Percentiles rank a stretch among this genome's conserved stretches.
Evolutionary conservation across 2,888 invertebrate species (phyloP).

Genomic region (Teleogryllus oceanicus): DNA sequence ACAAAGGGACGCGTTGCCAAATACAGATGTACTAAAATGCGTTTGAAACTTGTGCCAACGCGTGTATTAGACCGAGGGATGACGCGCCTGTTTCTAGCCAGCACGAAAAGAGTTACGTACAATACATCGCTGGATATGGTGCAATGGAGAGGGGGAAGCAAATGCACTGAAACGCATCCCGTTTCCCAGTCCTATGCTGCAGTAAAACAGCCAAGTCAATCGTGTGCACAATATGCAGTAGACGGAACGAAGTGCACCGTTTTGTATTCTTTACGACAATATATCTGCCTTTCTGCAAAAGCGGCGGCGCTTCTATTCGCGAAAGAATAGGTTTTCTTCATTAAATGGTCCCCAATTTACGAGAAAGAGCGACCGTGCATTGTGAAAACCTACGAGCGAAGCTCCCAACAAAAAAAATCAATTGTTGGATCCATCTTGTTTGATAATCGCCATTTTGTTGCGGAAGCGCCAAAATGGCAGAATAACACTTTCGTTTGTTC

Average conservation of each 20-base stretch:
- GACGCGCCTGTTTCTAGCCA: no score
- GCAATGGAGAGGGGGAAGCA: no score
- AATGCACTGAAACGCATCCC: not conserved
- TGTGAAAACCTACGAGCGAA: not conserved
- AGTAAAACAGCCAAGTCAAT: slow-evolving; percentile 4
- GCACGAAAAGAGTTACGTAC: no score
- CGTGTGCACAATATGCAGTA: slow-evolving; percentile 4
- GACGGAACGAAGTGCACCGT: not conserved
- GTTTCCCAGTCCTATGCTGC: not conserved
- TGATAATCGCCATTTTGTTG: slow-evolving; percentile 1
- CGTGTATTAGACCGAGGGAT: no score
- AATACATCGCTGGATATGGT: no score
- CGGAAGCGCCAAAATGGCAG: not conserved
- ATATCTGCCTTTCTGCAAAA: not conserved
- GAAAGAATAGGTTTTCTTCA: slow-evolving; percentile 18
- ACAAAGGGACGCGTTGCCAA: no score
- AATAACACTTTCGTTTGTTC: slow-evolving; percentile 7
- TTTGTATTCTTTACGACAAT: slow-evolving; percentile 9
- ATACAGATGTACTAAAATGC: no score
- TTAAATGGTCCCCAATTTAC: slow-evolving; percentile 7
- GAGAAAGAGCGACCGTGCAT: not conserved
- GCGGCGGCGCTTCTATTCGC: not conserved
- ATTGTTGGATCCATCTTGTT: not conserved
- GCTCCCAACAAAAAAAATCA: not conserved
- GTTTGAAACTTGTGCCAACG: no score